A percentile compares a stretch with the other conserved stretches of the same genome.
These are phyloP conservation scores for Aselliscus stoliczkanus DNA, from an alignment of 2,797 vertebrate species.

Conservation along the genomic window DNA sequence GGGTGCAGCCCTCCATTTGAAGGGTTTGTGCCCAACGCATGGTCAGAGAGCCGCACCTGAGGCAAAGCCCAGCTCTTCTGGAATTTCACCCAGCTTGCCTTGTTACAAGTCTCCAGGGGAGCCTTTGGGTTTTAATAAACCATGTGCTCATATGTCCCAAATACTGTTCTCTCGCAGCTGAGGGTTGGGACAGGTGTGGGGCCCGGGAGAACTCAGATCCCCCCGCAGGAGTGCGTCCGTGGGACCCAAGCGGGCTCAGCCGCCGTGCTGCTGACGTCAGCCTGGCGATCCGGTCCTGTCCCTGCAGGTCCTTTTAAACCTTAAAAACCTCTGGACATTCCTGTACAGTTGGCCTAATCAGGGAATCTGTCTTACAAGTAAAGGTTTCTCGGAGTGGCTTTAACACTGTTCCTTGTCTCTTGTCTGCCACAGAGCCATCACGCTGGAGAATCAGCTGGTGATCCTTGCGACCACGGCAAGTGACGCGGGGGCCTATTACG, in stretches of 20 bases:
- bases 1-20: not conserved
- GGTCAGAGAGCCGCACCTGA: not conserved
- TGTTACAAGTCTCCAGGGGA: not conserved
- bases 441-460: conserved; percentile 87
- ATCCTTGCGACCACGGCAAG: conserved; percentile 78
- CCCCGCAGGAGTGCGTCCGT: not conserved
- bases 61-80: not conserved
- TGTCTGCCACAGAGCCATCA: conserved; percentile 83
- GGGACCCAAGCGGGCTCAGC: not conserved
- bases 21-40: not conserved
- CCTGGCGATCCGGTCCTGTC: not conserved
- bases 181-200: not conserved
- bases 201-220: not conserved
- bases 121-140: not conserved
- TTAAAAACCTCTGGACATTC: rapidly evolving
- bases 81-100: not conserved
- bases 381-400: not conserved
- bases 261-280: not conserved
- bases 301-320: not conserved
- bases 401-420: not conserved
- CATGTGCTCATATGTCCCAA: rapidly evolving
- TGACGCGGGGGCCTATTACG: conserved; percentile 85
- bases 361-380: rapidly evolving
- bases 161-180: not conserved
- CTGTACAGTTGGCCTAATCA: not conserved